Percentiles rank a stretch among this genome's conserved stretches.
phyloP scores from a whole-genome alignment of 2,797 vertebrate genomes.

The Babyrousa celebensis region DNA sequence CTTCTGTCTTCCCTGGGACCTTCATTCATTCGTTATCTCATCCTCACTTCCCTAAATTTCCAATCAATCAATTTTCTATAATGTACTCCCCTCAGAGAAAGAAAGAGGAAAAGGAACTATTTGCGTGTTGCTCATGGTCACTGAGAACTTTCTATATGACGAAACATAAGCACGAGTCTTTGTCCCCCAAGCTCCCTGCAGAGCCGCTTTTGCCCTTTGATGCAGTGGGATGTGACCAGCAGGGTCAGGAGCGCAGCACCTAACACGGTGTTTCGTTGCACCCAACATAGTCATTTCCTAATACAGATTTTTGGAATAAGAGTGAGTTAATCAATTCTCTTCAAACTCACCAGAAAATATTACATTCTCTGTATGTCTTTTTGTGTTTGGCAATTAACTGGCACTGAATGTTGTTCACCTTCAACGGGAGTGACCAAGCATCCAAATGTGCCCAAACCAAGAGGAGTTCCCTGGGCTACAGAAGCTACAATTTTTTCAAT shows the following conservation, averaged over 20 bases:
- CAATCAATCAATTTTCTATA: not conserved
- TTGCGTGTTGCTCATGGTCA: not conserved
- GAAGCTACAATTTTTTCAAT: not conserved
- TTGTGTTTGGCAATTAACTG: slow-evolving; percentile 20
- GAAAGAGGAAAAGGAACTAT: not conserved
- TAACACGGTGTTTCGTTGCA: not conserved
- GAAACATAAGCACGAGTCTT: not conserved
- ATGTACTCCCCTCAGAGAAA: not conserved
- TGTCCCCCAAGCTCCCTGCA: not conserved
- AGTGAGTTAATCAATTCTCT: slow-evolving; percentile 9
- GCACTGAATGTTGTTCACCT: not conserved
- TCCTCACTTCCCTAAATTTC: not conserved
- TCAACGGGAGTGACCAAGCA: not conserved
- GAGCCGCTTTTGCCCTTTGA: not conserved
- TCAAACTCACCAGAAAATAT: slow-evolving; percentile 21
- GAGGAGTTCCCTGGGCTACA: not conserved
- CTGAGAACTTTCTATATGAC: not conserved
- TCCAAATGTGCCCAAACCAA: not conserved
- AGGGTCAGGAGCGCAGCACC: not conserved
- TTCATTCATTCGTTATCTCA: slow-evolving; percentile 12
- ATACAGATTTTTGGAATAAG: not conserved
- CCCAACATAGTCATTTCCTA: not conserved
- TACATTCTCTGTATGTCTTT: slow-evolving; percentile 1
- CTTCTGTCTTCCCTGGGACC: not conserved
- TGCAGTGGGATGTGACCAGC: not conserved